phyloP scores from a whole-genome alignment of 2,888 invertebrate genomes.

The Drosophila limbata region DNA sequence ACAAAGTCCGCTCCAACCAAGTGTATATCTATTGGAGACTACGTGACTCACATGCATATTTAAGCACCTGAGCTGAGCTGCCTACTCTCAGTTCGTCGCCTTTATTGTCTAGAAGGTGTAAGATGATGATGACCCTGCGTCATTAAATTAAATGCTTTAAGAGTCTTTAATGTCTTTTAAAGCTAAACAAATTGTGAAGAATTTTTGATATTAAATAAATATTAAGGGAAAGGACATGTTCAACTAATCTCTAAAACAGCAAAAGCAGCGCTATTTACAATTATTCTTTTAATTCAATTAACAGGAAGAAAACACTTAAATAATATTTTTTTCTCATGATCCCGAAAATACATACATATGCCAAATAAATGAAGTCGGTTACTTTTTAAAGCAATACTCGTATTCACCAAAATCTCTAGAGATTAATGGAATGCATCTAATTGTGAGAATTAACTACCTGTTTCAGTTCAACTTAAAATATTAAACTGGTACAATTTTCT shows the following conservation, averaged over 20 bases:
- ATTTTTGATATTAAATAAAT: too few relatives aligned
- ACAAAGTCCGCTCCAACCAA: background rate
- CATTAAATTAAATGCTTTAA: background rate
- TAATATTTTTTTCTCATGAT: too few relatives aligned
- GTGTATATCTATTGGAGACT: background rate
- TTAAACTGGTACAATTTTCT: background rate
- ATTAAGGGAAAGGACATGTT: too few relatives aligned
- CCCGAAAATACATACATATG: too few relatives aligned
- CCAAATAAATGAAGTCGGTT: too few relatives aligned
- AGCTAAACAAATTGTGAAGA: too few relatives aligned
- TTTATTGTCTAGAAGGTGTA: background rate
- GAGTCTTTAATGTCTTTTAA: background rate
- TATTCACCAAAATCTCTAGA: background rate
- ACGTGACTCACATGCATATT: conserved; percentile 34
- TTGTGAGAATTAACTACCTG: background rate
- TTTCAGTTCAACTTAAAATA: background rate
- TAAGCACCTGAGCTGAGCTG: background rate
- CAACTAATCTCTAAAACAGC: too few relatives aligned
- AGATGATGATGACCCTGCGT: background rate
- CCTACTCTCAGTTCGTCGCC: background rate
- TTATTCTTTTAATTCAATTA: too few relatives aligned
- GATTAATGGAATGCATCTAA: background rate
- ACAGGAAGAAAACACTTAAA: too few relatives aligned
- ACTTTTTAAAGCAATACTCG: background rate
- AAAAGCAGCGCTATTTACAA: too few relatives aligned